Evolutionary conservation across 2,113 vertebrate species (phyloP), one percentile per base, ranked within the genome.

Genomic region (Diglossa brunneiventris): DNA sequence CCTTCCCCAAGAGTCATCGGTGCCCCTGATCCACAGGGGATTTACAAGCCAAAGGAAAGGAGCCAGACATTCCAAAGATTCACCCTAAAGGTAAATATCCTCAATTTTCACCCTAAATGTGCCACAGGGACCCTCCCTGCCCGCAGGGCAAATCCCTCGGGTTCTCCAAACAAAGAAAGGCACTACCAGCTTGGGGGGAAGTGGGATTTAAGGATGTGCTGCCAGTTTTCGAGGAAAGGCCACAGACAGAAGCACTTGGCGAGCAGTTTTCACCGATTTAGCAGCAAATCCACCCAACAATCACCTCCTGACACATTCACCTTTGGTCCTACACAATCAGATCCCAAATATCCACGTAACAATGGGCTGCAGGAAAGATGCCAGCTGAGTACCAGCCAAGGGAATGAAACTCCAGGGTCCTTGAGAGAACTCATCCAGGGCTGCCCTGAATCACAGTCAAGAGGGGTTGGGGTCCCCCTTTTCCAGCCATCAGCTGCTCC

Each of bases 111-210:
- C 13, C 77, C 28, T 10, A 14, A 53, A 47, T 23, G 42, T 18
- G 19, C 58, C 39, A 67, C n/a, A 13, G 76, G 83, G 76, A 83
- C 13, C 17, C 9, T 31, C 67, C 91, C 91, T 13, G 91, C 91
- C 92, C 0, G 83, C 92, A 89, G 89, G 86, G 83, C 6, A 39
- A 44, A 41, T 62, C 75, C 78, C 85, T n/a, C 0, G 15, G 53
- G 10, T 33, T 86, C 78, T 88, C 64, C 83, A 17, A 30, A 73
- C 70, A 76, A 92, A 94, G 93, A 76, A 92, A 94, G 93, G 90
- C 93, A 90, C 94, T 63, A 41, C 62, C 77, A 92, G 42, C 41
- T 41, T 66, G 1, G 41, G 59, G 24, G 14, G 33, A 28, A 73
- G 2, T 9, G 55, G 88, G 76, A 70, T 64, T 83, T 30, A 5